Evolutionary conservation across 1,140 invertebrate genomes (phyloP), one percentile per base, ranked within the genome.

Genomic region (Aphelinus certus): DNA sequence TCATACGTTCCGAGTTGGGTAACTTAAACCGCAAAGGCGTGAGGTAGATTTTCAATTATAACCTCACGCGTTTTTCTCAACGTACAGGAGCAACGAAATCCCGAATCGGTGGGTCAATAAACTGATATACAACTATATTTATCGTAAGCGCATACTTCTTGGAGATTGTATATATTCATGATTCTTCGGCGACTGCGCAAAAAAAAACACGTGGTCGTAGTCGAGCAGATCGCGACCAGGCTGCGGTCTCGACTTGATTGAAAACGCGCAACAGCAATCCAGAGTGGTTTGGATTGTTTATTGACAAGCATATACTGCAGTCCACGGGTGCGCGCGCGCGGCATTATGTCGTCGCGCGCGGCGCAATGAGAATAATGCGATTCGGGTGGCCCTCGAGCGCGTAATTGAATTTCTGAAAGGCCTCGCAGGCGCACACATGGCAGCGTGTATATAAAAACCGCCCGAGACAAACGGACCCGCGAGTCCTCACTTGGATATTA

Each of bases 381-480:
- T 46, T 71, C 48, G 56, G 42, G 48, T 62, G 51, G n/a, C 48
- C 43, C 65, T 56, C 63, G 7, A 53, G 43, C 7, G 43, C 9
- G 49, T 76, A 76, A 76, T 76, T 76, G 75, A 76, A 76, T 76
- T 76, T 76, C 75, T 76, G 75, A 76, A 72, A 76, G 75, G 63
- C 62, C 3, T 7, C 48, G 43, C 7, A 3, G 3, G 3, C 3
- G 45, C 66, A 43, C 69, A 71, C 70, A 72, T 66, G 73, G 55
- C 47, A 49, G 65, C 48, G 69, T 56, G 26, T 26, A 26, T 26
- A 26, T 26, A 26, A 26, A 26, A 26, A 26, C 3, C 42, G 42
- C 42, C 46, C 42, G 10, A 62, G n/a, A 49, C 6, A 65, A 49
- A 53, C 10, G 51, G n/a, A 55, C 26, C 47, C 6, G n/a, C 47